Evolutionary conservation across 2,113 vertebrate genomes (phyloP).

Genomic region (Ceyx cyanopectus): DNA sequence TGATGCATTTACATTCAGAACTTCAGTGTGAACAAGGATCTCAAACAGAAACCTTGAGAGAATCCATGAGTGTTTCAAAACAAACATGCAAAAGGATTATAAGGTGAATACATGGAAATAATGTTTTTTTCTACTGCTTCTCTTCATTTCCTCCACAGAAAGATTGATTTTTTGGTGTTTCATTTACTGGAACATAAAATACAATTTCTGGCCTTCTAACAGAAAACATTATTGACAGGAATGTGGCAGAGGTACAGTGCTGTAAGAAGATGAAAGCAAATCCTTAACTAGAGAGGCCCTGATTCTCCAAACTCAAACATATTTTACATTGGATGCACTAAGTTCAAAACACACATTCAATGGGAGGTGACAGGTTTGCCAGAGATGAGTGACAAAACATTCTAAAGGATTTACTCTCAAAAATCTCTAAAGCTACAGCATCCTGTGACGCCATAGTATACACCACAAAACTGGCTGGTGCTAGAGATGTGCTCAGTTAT

Average conservation of each 20-base stretch:
- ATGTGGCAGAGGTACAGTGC: neutral
- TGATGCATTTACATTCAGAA: neutral
- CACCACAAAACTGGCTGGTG: neutral
- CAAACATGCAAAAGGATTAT: neutral
- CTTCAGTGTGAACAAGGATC: neutral
- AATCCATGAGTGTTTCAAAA: neutral
- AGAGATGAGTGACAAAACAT: neutral
- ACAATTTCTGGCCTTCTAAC: slow-evolving; percentile 15
- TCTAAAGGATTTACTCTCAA: neutral
- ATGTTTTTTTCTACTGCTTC: neutral
- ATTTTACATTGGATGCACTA: neutral
- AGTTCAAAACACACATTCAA: neutral
- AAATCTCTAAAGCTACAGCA: neutral
- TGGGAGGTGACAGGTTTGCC: neutral
- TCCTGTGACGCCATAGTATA: neutral
- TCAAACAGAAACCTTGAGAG: neutral
- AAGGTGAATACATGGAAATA: neutral
- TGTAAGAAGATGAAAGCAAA: neutral
- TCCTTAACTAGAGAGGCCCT: neutral
- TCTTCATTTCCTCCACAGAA: neutral
- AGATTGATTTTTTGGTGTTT: slow-evolving; percentile 24
- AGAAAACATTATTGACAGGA: neutral
- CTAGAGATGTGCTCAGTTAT: neutral
- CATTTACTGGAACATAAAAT: neutral
- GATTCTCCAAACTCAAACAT: neutral